Conservation (phyloP, 2,888 invertebrate species). For the Cosmorhoe ocellata region DNA sequence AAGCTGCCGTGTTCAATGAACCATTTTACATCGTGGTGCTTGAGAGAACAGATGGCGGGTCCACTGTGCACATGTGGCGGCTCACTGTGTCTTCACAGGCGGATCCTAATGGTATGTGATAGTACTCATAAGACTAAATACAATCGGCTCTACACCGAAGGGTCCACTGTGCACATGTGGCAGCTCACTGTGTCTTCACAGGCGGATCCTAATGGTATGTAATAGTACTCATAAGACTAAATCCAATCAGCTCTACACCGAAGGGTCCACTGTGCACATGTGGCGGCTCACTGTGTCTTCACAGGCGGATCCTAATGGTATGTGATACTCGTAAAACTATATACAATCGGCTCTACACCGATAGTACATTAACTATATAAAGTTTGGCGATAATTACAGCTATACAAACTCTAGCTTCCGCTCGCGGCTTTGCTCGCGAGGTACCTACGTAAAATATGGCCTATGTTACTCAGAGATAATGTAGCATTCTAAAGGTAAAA, state of each 20-base stretch:
- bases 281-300: constrained; percentile 97
- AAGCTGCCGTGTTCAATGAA: constrained; percentile 93
- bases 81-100: constrained; percentile 93
- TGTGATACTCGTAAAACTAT: neutral
- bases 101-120: constrained; percentile 53
- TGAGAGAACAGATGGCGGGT: constrained; percentile 91
- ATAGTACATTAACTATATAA: no score
- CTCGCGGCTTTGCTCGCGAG: no score
- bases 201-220: constrained; percentile 58
- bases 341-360: no score
- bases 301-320: constrained; percentile 74
- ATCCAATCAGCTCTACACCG: no score
- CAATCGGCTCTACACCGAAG: no score
- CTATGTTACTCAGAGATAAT: no score
- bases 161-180: constrained; percentile 98
- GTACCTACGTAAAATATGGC: no score
- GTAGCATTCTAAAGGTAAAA: no score
- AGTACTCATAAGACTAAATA: neutral
- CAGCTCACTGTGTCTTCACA: constrained; percentile 94
- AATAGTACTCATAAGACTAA: neutral
- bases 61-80: constrained; percentile 98
- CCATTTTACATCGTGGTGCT: constrained; percentile 97
- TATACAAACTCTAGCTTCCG: no score
- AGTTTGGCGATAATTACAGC: no score
- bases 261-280: constrained; percentile 96